Percentiles rank a stretch among this genome's conserved stretches.
Conservation (phyloP, 2,797 vertebrate species). For the Sebastes minor region DNA sequence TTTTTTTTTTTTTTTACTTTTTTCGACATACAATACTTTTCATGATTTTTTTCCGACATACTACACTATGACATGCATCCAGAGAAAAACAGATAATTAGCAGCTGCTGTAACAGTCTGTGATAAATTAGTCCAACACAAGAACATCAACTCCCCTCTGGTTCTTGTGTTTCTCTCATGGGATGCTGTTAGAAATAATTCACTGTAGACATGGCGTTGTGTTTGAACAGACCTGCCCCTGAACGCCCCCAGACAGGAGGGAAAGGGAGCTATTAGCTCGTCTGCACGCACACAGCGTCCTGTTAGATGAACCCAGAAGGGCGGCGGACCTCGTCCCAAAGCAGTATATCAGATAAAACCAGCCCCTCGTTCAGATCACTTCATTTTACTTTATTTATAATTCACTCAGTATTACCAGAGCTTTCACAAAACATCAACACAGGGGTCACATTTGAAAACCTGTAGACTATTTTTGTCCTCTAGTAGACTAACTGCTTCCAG, state of each 20-base stretch:
- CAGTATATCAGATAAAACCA: slow-evolving; percentile 38
- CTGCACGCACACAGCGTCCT: slow-evolving; percentile 52
- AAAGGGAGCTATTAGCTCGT: slow-evolving; percentile 64
- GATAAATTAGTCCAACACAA: not conserved
- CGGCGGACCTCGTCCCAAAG: slow-evolving; percentile 15
- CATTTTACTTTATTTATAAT: not conserved
- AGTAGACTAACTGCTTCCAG: not conserved
- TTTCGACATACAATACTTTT: too few relatives aligned
- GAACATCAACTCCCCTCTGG: slow-evolving; percentile 18
- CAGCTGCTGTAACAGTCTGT: not conserved
- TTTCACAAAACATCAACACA: not conserved
- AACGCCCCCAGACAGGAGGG: slow-evolving; percentile 64
- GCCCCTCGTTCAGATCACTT: not conserved
- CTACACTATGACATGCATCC: not conserved
- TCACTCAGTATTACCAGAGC: not conserved
- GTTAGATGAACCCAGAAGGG: slow-evolving; percentile 46
- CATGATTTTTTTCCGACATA: too few relatives aligned
- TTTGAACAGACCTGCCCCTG: slow-evolving; percentile 40
- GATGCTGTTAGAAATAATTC: slow-evolving; percentile 29
- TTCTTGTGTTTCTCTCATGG: slow-evolving; percentile 36
- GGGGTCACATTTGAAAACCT: not conserved
- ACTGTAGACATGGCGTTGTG: slow-evolving; percentile 21
- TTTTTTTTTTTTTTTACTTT: too few relatives aligned
- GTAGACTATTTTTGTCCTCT: not conserved
- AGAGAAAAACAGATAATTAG: not conserved